phyloP scores from a whole-genome alignment of 2,113 vertebrate genomes.

The Heterochromis multidens region DNA sequence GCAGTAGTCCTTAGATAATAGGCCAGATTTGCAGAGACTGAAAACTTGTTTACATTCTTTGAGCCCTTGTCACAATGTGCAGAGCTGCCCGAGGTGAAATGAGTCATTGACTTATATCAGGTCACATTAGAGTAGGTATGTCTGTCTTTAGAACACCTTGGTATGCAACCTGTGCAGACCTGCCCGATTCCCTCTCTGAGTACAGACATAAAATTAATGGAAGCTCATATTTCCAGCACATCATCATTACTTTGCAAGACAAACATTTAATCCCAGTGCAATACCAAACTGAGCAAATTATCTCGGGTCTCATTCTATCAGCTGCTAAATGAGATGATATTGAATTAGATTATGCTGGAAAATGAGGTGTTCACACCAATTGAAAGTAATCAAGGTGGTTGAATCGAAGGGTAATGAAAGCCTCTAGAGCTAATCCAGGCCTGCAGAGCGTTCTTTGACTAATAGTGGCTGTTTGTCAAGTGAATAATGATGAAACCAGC shows the following conservation, averaged over 20 bases:
- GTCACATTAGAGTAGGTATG: constrained; percentile 38
- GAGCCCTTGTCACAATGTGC: constrained; percentile 54
- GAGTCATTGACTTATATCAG: constrained; percentile 55
- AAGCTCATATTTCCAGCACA: constrained; percentile 51
- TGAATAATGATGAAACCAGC: constrained; percentile 35
- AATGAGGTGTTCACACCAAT: constrained; percentile 72
- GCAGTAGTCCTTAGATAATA: constrained; percentile 57
- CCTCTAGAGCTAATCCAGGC: constrained; percentile 47
- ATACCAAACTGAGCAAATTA: constrained; percentile 47
- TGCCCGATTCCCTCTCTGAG: background rate
- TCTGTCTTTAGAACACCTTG: constrained; percentile 17
- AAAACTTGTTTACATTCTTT: constrained; percentile 70
- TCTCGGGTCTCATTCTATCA: constrained; percentile 62
- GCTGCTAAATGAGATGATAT: constrained; percentile 69
- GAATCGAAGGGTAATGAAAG: constrained; percentile 67
- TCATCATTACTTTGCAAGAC: constrained; percentile 64
- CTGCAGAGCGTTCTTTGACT: constrained; percentile 37
- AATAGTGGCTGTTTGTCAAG: constrained; percentile 47
- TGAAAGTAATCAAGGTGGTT: constrained; percentile 69
- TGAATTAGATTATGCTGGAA: constrained; percentile 72
- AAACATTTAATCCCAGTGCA: constrained; percentile 66
- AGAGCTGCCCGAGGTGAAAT: constrained; percentile 60
- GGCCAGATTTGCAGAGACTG: constrained; percentile 54
- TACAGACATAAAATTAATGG: constrained; percentile 41
- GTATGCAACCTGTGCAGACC: constrained; percentile 59